A percentile compares a stretch with the other conserved stretches of the same genome.
phyloP scores from a whole-genome alignment of 2,888 invertebrate genomes.

The Lobophora halterata region DNA sequence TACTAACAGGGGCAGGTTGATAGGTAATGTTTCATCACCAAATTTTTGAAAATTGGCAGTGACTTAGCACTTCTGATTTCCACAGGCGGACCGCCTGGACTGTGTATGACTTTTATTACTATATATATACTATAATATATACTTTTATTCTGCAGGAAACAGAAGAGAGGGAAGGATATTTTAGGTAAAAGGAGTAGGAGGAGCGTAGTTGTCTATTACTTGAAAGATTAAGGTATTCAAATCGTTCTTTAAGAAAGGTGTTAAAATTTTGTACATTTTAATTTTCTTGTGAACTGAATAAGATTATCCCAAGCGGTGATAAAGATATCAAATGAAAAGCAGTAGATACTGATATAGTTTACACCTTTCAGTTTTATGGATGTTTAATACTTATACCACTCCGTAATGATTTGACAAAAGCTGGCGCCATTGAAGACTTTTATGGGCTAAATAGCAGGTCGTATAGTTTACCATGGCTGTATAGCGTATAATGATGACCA shows the following conservation, averaged over 20 bases:
- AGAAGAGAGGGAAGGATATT: too few species aligned
- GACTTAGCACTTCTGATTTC: too few species aligned
- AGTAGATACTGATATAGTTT: constrained; percentile 31
- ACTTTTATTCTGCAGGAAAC: too few species aligned
- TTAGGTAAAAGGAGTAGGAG: too few species aligned
- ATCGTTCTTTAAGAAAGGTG: constrained; percentile 1
- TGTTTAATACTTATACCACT: constrained; percentile 22
- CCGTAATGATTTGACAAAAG: constrained; percentile 38
- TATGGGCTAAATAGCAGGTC: constrained; percentile 29
- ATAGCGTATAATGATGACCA: constrained; percentile 31
- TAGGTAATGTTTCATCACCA: too few species aligned
- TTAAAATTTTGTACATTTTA: constrained; percentile 1
- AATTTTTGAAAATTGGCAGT: too few species aligned
- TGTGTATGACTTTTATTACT: too few species aligned
- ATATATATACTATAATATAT: too few species aligned
- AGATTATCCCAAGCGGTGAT: constrained; percentile 3
- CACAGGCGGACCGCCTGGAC: too few species aligned
- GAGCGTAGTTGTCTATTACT: too few species aligned
- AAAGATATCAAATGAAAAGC: constrained; percentile 11
- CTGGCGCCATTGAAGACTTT: constrained; percentile 35
- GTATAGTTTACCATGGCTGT: constrained; percentile 29
- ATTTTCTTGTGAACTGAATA: neutral
- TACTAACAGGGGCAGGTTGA: too few species aligned
- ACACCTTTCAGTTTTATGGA: constrained; percentile 28
- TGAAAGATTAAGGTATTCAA: too few species aligned